A percentile compares a stretch with the other conserved stretches of the same genome.
phyloP scores from a whole-genome alignment of 2,797 vertebrate genomes.

The Lepidocolaptes lacrymiger region DNA sequence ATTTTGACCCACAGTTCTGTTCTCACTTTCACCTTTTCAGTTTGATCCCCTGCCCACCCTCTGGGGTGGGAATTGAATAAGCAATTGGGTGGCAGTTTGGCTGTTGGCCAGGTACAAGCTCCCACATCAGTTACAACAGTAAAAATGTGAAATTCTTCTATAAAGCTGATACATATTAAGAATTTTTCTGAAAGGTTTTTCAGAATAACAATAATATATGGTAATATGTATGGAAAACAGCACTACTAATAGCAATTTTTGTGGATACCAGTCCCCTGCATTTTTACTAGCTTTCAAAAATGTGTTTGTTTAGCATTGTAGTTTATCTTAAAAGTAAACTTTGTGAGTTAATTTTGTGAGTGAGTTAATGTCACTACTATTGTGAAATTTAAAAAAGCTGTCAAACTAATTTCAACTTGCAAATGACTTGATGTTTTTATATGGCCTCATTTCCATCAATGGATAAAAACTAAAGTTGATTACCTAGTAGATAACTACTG shows the following conservation, averaged over 20 bases:
- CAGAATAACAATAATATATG: background rate
- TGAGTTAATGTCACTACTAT: background rate
- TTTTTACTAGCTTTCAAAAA: background rate
- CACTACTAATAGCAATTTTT: background rate
- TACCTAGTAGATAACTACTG: background rate
- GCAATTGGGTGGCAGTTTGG: background rate
- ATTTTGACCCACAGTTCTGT: background rate
- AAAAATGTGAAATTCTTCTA: background rate
- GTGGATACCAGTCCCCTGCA: fast-evolving
- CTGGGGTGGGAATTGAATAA: background rate
- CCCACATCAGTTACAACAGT: background rate
- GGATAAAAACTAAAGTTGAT: background rate
- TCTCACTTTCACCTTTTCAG: background rate
- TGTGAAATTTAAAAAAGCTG: background rate
- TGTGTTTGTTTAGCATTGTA: background rate
- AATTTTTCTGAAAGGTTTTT: background rate
- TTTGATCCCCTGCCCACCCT: background rate
- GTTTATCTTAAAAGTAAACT: background rate
- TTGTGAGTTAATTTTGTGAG: background rate
- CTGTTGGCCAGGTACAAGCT: background rate
- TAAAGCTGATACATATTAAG: background rate
- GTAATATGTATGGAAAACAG: background rate
- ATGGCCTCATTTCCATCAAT: background rate
- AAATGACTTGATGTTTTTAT: background rate
- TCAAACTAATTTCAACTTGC: background rate